Base-by-base conservation (phyloP, 1,140 invertebrate genomes). In the Magallana gigas region DNA sequence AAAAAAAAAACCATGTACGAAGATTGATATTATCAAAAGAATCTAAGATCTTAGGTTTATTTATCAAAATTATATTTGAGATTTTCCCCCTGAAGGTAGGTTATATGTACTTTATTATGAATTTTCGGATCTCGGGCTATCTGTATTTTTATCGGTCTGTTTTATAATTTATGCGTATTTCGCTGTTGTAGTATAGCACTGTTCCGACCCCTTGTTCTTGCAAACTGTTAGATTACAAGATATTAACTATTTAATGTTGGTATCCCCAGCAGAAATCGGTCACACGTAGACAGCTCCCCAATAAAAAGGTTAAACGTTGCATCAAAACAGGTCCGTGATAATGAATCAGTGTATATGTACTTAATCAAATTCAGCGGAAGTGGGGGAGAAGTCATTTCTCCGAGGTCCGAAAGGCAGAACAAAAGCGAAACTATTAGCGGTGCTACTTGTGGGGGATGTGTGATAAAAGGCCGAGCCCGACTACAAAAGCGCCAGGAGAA, bases 241-340 rank as follows among this genome's bases (percentile, higher is more conserved):
- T 23, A 76, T 76, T 36, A 76, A 16, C 60, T 76, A 9, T 12
- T 76, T 76, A 76, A 9, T 76, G 9, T 76, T 76, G 23, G 23
- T 9, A 76, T 76, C 29, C 68, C 68, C 68, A 76, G 18, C 68
- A 76, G 68, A 76, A 76, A 76, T 76, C 68, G 68, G 68, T 76
- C 68, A 76, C 18, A 76, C 18, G 11, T 76, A 76, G 23, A 76
- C 23, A 29, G 23, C 29, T 76, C 23, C 9, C 23, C 23, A 5
- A 9, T 36, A 36, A 29, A 76, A 18, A 76, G 18, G 68, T 76
- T 76, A 48, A 48, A 48, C 36, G 5, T 48, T 48, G 36, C 36
- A 76, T 76, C 68, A 29, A 76, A 29, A 76, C 5, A 76, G 18
- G 23, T 76, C 36, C 68, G 23, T 12, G 23, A 12, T 29, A 29